Base-by-base conservation (phyloP, 2,888 invertebrate genomes). In the Kuschelorhynchus macadamiae region DNA sequence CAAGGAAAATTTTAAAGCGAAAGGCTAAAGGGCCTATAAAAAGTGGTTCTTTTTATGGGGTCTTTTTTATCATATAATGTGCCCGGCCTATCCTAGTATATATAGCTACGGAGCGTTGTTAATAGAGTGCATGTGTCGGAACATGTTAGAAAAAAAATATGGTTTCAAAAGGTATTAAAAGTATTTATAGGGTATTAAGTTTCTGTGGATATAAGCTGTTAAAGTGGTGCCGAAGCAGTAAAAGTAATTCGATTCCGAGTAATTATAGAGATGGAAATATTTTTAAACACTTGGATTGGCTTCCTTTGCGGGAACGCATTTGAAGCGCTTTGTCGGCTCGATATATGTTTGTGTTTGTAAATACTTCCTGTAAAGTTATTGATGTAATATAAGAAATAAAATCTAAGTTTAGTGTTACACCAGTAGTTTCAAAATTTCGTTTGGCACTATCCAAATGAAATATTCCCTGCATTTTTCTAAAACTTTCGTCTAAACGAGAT, bases 81-180 rank as follows among this genome's bases (percentile, higher is more conserved):
- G 39, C 18, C 49, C 59, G n/a, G 21, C 49, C 36, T 36, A 36
- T 59, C 33, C 12, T 59, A 33, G 33, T 12, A 9, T 32, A 21
- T 46, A n/a, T n/a, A n/a, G n/a, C n/a, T n/a, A n/a, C n/a, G n/a
- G n/a, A 32, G 39, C 47, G 59, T 49, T 52, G 42, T 53, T 47
- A 47, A 47, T 60, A 67, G 21, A 39, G 53, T n/a, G 49, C 67
- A 61, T 67, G 61, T 67, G 67, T 67, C 60, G 67, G 61, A 33
- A 49, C 41, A 57, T 25, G 41, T 53, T 39, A 39, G 20, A 33
- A 57, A 65, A 47, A 61, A 61, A 60, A 36, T 49, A 49, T 49
- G 46, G 33, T 53, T 61, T 39, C 12, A 44, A 56, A 59, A 39
- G 60, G 59, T 44, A 50, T 52, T 65, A 44, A 53, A 55, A 52